phyloP scores from a whole-genome alignment of 2,888 invertebrate species.

The Agriopis aurantiaria region DNA sequence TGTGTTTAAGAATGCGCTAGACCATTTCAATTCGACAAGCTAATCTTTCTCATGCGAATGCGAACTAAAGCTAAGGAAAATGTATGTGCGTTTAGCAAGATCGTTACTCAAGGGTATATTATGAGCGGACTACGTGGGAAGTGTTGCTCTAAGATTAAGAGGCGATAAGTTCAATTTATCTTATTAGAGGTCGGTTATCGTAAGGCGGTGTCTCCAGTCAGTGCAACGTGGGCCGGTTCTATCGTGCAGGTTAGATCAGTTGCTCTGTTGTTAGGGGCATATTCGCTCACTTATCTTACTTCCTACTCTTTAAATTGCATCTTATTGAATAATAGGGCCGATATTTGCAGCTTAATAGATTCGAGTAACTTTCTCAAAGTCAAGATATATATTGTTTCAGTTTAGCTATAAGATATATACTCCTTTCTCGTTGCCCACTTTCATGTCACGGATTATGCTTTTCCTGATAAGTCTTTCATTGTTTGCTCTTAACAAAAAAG shows the following conservation, averaged over 20 bases:
- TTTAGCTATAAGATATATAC: constrained; percentile 16
- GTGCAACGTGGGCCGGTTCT: constrained; percentile 63
- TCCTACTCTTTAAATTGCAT: constrained; percentile 54
- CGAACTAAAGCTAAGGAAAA: constrained; percentile 47
- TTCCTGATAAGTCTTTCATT: constrained; percentile 41
- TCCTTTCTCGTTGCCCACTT: constrained; percentile 33
- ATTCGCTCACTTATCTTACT: constrained; percentile 50
- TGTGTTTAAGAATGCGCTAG: constrained; percentile 29
- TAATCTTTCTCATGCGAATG: constrained; percentile 24
- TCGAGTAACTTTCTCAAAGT: constrained; percentile 12
- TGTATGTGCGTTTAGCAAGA: constrained; percentile 54
- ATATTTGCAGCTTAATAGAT: constrained; percentile 42
- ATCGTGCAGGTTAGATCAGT: constrained; percentile 43
- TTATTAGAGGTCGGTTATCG: constrained; percentile 65
- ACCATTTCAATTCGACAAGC: constrained; percentile 27
- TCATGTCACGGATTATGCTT: constrained; percentile 37
- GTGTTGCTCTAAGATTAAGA: constrained; percentile 66
- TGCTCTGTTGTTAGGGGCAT: constrained; percentile 43
- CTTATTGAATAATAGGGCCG: constrained; percentile 30
- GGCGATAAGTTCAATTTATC: constrained; percentile 74
- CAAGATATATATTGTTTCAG: constrained; percentile 12
- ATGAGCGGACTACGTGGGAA: constrained; percentile 61
- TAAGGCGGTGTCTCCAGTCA: constrained; percentile 57
- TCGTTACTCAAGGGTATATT: constrained; percentile 61
- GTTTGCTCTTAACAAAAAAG: constrained; percentile 36